Conservation (phyloP, 2,797 vertebrate genomes). For the Phyllotis vaccarum region DNA sequence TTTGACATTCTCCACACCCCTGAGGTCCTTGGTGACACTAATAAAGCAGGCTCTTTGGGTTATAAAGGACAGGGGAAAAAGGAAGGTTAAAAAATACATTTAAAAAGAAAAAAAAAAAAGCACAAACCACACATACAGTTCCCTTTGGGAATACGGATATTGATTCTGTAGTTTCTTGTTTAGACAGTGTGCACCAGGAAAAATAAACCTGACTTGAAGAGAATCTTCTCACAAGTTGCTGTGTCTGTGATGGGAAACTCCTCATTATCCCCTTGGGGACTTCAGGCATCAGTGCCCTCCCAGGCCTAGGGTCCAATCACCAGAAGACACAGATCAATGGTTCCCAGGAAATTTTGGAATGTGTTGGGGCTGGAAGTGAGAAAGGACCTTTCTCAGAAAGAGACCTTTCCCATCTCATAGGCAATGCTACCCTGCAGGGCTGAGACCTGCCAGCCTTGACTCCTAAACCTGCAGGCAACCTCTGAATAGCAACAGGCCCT, state of each 20-base stretch:
- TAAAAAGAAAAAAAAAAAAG: background rate
- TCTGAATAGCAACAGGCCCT: background rate
- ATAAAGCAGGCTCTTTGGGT: slow-evolving; percentile 50
- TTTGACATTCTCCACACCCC: background rate
- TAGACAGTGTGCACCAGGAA: slow-evolving; percentile 67
- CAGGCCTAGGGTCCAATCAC: background rate
- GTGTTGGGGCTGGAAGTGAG: background rate
- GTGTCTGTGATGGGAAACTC: background rate
- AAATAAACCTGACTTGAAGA: slow-evolving; percentile 48
- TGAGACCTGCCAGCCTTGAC: background rate
- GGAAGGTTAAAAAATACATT: background rate
- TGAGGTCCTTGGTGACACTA: slow-evolving; percentile 23
- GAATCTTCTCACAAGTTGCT: background rate
- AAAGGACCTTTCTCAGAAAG: background rate
- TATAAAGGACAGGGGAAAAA: slow-evolving; percentile 31
- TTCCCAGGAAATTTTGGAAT: background rate
- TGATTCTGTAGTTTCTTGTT: slow-evolving; percentile 80
- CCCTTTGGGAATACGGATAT: slow-evolving; percentile 74
- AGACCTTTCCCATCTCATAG: background rate
- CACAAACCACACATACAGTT: slow-evolving; percentile 65
- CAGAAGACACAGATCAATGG: background rate
- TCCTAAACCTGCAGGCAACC: background rate
- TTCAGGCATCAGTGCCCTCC: background rate
- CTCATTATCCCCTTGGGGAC: background rate
- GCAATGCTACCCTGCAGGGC: background rate